Conservation (phyloP, 2,113 vertebrate species). For the Calyptomena viridis region DNA sequence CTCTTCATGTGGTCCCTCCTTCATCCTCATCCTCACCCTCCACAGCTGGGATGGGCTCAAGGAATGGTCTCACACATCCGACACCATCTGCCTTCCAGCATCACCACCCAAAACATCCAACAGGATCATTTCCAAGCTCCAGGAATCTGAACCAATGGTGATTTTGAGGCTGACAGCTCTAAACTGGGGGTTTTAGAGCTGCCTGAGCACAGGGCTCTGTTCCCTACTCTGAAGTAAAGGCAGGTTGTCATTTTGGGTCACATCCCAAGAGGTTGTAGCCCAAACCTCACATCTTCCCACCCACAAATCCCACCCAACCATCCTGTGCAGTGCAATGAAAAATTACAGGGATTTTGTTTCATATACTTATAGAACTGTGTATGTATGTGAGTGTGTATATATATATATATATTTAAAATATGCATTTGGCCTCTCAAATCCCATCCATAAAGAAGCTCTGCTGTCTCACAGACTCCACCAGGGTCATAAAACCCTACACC, state of each 20-base stretch:
- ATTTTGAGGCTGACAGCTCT: not conserved
- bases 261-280: not conserved
- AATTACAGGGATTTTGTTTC: not conserved
- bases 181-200: not conserved
- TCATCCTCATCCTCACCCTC: not conserved
- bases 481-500: not conserved
- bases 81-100: not conserved
- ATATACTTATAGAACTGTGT: not conserved
- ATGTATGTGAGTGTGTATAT: not conserved
- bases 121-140: not conserved
- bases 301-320: not conserved
- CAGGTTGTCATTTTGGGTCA: rapidly evolving
- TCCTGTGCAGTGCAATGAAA: not conserved
- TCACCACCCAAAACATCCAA: not conserved
- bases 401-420: not conserved
- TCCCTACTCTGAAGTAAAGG: not conserved
- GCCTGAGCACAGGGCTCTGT: rapidly evolving
- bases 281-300: not conserved
- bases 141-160: rapidly evolving
- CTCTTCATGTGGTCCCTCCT: not conserved
- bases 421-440: not conserved
- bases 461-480: not conserved
- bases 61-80: not conserved
- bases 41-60: rapidly evolving
- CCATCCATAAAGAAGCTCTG: not conserved